Evolutionary conservation across 1,140 invertebrate species (phyloP).

Genomic region (Venustaconcha ellipsiformis): DNA sequence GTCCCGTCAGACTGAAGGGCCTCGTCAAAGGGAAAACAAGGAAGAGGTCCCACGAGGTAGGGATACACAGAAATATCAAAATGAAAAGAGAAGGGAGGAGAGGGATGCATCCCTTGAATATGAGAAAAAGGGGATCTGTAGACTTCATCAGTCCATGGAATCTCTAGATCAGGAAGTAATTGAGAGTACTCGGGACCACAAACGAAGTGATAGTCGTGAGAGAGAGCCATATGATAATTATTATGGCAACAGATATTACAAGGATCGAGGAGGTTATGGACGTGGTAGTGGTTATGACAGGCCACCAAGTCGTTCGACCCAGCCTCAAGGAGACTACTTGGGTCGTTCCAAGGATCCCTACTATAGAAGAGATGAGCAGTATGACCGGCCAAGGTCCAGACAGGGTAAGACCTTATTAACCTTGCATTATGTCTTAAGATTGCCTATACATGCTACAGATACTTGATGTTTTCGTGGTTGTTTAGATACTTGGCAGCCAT

Average conservation of each 20-base stretch:
- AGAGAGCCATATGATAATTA: constrained; percentile 24
- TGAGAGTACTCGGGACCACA: too few relatives aligned
- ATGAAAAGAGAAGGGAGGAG: constrained; percentile 14
- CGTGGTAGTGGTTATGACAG: constrained; percentile 46
- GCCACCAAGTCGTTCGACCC: constrained; percentile 30
- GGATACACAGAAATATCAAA: constrained; percentile 5
- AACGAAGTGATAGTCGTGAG: neutral
- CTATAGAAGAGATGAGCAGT: constrained; percentile 46
- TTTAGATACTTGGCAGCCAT: too few relatives aligned
- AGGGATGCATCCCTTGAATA: constrained; percentile 13
- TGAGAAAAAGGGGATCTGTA: constrained; percentile 30
- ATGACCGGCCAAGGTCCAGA: constrained; percentile 61
- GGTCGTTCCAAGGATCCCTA: constrained; percentile 35
- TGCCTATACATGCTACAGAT: too few relatives aligned
- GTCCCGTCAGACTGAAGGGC: too few relatives aligned
- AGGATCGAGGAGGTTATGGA: constrained; percentile 19
- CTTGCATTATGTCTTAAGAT: neutral
- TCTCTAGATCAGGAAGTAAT: too few relatives aligned
- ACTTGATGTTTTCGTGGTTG: too few relatives aligned
- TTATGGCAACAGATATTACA: constrained; percentile 8
- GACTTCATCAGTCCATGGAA: constrained; percentile 2
- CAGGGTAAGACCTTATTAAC: constrained; percentile 16
- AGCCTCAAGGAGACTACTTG: constrained; percentile 23
- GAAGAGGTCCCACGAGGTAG: too few relatives aligned
- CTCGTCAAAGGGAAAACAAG: too few relatives aligned